Evolutionary conservation across 1,140 invertebrate genomes (phyloP).

Genomic region (Hyphantria cunea): DNA sequence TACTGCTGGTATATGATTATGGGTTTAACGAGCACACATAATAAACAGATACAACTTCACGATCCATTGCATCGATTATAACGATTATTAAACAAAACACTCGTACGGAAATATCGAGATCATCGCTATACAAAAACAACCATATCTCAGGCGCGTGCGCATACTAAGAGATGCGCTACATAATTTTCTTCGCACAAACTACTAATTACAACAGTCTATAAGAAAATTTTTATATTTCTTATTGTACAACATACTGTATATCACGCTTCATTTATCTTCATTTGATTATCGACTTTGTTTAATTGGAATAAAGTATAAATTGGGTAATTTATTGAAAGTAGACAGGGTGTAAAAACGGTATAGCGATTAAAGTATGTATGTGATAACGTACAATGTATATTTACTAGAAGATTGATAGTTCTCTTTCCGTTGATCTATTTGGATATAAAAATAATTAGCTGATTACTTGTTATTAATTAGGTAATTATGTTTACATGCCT

Average conservation of each 20-base stretch:
- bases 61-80: constrained; percentile 56
- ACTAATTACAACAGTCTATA: constrained; percentile 47
- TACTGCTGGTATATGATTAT: not conserved
- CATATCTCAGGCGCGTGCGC: constrained; percentile 44
- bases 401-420: no score
- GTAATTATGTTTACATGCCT: no score
- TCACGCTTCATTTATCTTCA: not conserved
- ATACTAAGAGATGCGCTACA: constrained; percentile 31
- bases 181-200: constrained; percentile 54
- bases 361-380: no score
- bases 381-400: no score
- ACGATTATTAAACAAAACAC: constrained; percentile 61
- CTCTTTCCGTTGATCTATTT: no score
- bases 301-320: no score
- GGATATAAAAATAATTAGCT: no score
- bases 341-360: no score
- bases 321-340: no score
- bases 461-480: no score
- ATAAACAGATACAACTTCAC: constrained; percentile 38
- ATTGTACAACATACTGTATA: constrained; percentile 18
- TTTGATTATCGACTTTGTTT: no score
- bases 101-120: constrained; percentile 58
- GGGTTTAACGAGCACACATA: constrained; percentile 8
- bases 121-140: constrained; percentile 48
- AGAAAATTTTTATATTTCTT: constrained; percentile 31